These are phyloP conservation scores for Clostera curtula DNA, from an alignment of 2,888 invertebrate species.

Conservation along the genomic window DNA sequence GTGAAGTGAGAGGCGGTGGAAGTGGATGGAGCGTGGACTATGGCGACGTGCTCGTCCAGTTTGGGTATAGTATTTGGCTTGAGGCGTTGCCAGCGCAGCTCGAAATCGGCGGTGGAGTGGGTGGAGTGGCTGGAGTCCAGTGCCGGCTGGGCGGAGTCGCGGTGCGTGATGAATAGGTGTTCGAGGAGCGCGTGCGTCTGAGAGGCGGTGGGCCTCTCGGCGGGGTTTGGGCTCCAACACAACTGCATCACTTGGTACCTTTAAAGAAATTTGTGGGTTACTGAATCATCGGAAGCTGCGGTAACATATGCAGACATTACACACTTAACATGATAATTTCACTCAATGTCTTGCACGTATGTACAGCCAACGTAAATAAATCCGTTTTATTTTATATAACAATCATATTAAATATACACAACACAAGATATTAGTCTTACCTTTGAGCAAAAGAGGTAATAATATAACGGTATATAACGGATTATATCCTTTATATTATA, in stretches of 20 bases:
- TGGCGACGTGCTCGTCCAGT: slow-evolving; percentile 69
- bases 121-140: slow-evolving; percentile 36
- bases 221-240: slow-evolving; percentile 75
- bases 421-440: no score
- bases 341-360: no score
- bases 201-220: slow-evolving; percentile 41
- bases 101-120: slow-evolving; percentile 76
- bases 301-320: no score
- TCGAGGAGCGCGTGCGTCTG: slow-evolving; percentile 60
- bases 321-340: no score
- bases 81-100: slow-evolving; percentile 82
- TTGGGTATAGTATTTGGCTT: slow-evolving; percentile 79
- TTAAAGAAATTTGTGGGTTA: no score
- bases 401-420: no score
- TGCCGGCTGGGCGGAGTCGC: slow-evolving; percentile 20
- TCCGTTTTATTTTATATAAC: no score
- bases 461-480: no score
- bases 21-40: slow-evolving; percentile 57
- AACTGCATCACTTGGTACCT: slow-evolving; percentile 83
- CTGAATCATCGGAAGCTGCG: no score
- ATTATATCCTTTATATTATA: no score
- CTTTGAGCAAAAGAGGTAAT: no score
- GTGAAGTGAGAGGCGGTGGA: slow-evolving; percentile 47
- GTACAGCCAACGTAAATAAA: no score
- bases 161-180: slow-evolving; percentile 53